Percentiles rank a stretch among this genome's conserved stretches.
Conservation (phyloP, 2,888 invertebrate genomes). For the Cryptops parisi region DNA sequence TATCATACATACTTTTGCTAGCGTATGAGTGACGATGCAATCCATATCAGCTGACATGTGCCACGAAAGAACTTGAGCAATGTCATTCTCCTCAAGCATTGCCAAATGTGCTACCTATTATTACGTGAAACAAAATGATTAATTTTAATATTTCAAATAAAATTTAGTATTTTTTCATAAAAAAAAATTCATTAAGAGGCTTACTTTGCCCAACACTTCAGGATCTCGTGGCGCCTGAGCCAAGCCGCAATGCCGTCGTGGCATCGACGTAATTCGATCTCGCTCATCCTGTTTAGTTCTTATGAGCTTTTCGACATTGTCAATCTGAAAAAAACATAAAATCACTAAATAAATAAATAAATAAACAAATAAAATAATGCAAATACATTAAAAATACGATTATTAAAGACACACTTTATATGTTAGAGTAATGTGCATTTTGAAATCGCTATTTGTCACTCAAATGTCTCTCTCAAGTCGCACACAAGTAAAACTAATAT, state of each 20-base stretch:
- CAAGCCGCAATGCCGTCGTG: slow-evolving; percentile 27
- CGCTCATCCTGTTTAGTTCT: slow-evolving; percentile 23
- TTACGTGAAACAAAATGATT: slow-evolving; percentile 8
- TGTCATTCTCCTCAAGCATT: slow-evolving; percentile 26
- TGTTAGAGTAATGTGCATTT: no score
- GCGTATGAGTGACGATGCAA: slow-evolving; percentile 30
- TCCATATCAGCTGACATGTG: slow-evolving; percentile 35
- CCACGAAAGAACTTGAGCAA: slow-evolving; percentile 31
- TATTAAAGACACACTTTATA: no score
- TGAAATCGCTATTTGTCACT: no score
- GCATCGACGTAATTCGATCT: slow-evolving; percentile 23
- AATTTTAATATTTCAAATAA: not conserved
- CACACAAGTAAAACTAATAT: no score
- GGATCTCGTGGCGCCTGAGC: slow-evolving; percentile 24
- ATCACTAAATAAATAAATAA: not conserved
- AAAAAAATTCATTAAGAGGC: not conserved
- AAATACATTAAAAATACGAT: no score
- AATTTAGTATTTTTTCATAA: not conserved
- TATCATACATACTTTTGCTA: slow-evolving; percentile 26
- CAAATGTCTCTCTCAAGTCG: no score
- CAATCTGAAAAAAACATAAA: not conserved
- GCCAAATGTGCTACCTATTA: slow-evolving; percentile 31
- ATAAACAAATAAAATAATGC: not conserved
- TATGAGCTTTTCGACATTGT: slow-evolving; percentile 18
- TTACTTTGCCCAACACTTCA: slow-evolving; percentile 31